Evolutionary conservation across 2,797 vertebrate genomes (phyloP), one percentile per base, ranked within the genome.

Genomic region (Brotula barbata): DNA sequence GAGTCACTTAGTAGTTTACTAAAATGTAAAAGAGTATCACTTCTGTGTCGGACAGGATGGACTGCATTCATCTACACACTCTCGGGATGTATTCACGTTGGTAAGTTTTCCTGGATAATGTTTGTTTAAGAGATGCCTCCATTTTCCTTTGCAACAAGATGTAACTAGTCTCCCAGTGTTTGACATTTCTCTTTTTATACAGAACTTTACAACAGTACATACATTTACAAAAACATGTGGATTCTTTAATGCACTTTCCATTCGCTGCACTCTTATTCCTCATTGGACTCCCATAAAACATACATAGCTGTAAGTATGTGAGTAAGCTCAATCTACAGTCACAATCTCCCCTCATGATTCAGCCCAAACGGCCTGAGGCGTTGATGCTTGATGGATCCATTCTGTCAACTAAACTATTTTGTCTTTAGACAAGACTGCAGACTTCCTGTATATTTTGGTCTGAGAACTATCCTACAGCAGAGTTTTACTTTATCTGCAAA

Each of bases 61-160:
- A 92, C 89, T 7, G 67, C 89, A 40, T 93, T 94, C 80, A 89
- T 92, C 86, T 92, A 92, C 62, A 93, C 89, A 1, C 77, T 89
- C 1, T 83, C 89, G 46, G 91, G 89, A 80, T 82, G 66, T 22
- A 19, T 85, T 17, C 69, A 79, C 71, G 78, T 89, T 48, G 92
- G 92, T 94, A 81, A 92, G 89, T 86, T 44, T 61, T 40, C 11
- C 6, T 33, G 6, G 31, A 28, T 28, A 28, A 28, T 4, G 25
- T 28, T 28, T n/a, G n/a, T n/a, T 28, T 3, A 7, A 28, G 25
- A 28, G 25, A 28, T 28, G 4, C 7, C 25, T 28, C 25, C 7
- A 4, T 28, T 28, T 7, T 28, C 25, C 25, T 28, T 28, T 28
- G 25, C 25, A 33, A 7, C 2, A 6, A 33, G 31, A 6, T 33